Evolutionary conservation across 37 sponge, comb jelly and placozoan genomes (phyloP), one percentile per base, ranked within the genome.

Genomic region (Tethya wilhelma): DNA sequence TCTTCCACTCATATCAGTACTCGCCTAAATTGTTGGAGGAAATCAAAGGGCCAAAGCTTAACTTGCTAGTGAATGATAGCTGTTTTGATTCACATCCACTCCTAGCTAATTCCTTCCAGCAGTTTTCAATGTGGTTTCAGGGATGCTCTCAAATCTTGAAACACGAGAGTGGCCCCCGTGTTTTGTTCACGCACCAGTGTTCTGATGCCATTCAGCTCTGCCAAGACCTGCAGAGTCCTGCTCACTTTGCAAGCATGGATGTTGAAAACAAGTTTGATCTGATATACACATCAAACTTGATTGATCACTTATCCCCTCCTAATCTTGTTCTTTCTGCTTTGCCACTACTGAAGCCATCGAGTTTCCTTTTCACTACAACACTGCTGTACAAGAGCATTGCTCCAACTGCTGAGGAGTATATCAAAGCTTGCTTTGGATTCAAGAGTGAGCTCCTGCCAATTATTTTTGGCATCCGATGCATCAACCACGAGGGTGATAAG

Each of bases 101-200:
- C 12, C 73, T 85, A 22, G 78, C 79, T 4, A 85, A 85, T 26
- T 71, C 73, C 63, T 79, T 85, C 59, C 86, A 85, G 72, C 86
- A 85, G 64, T 78, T 85, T 44, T 20, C 64, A 17, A 62, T 85
- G 37, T 85, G 86, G 86, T 12, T 84, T 11, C 4, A 6, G 4
- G 1, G 45, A 8, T 25, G 46, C 64, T 49, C 70, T 62, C 20
- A 11, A 1, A 59, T 73, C 34, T 23, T 82, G 0, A 59, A n/a
- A 2, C 4, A 41, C 7, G 1, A 55, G 29, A 22, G 0, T 39
- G 30, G 6, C 4, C 30, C 29, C 39, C 6, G 14, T 4, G 42
- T 84, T 4, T 65, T 44, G 5, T 84, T 84, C 42, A 56, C 69
- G 25, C 75, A 76, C 32, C 43, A 84, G 0, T 55, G 58, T 32